phyloP scores from a whole-genome alignment of 2,797 vertebrate genomes.

The Tangara arthus region DNA sequence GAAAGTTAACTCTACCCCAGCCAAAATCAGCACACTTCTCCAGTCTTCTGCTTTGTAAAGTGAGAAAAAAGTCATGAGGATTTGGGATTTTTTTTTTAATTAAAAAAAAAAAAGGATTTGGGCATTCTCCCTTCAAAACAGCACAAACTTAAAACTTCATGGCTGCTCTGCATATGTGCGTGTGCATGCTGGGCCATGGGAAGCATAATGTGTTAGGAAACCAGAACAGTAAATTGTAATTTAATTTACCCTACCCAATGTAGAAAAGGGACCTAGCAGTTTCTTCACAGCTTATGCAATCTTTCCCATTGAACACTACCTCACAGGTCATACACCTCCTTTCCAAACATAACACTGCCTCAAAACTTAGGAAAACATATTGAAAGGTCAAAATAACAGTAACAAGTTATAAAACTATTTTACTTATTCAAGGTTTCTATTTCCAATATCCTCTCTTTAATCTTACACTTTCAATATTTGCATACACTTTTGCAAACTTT shows the following conservation, averaged over 20 bases:
- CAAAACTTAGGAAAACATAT: slow-evolving; percentile 9
- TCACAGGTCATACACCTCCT: not conserved
- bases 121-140: not conserved
- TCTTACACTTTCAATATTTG: slow-evolving; percentile 13
- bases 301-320: not conserved
- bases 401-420: not conserved
- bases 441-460: slow-evolving; percentile 6
- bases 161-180: not conserved
- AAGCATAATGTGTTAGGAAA: not conserved
- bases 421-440: not conserved
- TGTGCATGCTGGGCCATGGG: not conserved
- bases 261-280: not conserved
- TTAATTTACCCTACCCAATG: not conserved
- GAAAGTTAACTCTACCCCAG: not conserved
- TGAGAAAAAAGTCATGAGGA: not conserved
- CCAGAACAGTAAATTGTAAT: not conserved
- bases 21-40: not conserved
- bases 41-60: not conserved
- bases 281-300: not conserved
- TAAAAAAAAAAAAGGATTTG: not conserved
- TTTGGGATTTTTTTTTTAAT: not conserved
- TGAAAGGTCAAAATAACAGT: slow-evolving; percentile 28
- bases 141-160: not conserved
- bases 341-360: slow-evolving; percentile 12
- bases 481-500: slow-evolving; percentile 8